These are phyloP conservation scores for Perognathus longimembris DNA, from an alignment of 2,113 vertebrate species.

Conservation along the genomic window DNA sequence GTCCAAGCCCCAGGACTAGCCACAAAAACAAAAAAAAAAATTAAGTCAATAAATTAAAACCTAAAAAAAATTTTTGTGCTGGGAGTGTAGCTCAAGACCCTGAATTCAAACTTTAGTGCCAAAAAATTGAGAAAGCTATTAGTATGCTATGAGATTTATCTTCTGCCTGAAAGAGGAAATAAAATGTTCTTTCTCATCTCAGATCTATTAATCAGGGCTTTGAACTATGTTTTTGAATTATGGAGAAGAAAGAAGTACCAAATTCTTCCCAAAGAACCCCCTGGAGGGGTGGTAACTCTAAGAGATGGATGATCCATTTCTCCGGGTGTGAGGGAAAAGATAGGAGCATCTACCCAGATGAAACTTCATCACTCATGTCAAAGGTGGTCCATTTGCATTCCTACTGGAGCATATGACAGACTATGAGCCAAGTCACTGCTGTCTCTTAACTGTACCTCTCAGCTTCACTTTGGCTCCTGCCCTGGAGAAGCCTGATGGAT, in stretches of 20 bases:
- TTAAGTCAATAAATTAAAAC: constrained; percentile 1
- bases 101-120: neutral
- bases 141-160: neutral
- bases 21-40: too few species aligned
- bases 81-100: neutral
- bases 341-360: neutral
- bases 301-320: neutral
- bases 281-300: neutral
- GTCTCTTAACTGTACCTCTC: neutral
- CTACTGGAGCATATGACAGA: neutral
- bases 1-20: too few species aligned
- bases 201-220: neutral
- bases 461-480: neutral
- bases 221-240: neutral
- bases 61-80: neutral
- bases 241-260: neutral
- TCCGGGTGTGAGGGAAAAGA: neutral
- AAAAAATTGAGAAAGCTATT: neutral
- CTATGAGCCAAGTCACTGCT: neutral
- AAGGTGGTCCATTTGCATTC: neutral
- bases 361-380: neutral
- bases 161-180: neutral
- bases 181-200: neutral
- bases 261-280: neutral
- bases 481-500: neutral